Evolutionary conservation across 92 coral and sea anemone species (phyloP).

Genomic region (Bergia puertoricense): DNA sequence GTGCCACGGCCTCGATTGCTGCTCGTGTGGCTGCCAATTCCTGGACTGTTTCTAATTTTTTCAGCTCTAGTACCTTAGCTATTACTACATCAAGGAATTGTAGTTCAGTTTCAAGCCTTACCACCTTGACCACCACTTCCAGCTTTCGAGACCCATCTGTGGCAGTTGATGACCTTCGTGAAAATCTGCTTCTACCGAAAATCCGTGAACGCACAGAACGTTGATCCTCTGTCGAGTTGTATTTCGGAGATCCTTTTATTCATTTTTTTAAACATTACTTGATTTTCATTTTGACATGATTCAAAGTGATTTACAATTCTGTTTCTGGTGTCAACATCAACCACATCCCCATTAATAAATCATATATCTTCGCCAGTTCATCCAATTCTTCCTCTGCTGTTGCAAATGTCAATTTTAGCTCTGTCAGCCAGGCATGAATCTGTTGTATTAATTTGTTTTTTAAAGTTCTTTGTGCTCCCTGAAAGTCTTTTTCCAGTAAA

Average conservation of each 20-base stretch:
- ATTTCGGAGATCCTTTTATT: neutral
- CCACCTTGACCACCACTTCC: neutral
- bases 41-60: neutral
- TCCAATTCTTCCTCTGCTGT: neutral
- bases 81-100: neutral
- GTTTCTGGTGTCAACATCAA: neutral
- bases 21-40: neutral
- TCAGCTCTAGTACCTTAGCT: neutral
- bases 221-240: neutral
- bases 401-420: neutral
- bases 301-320: neutral
- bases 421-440: neutral
- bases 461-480: neutral
- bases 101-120: slow-evolving; percentile 2
- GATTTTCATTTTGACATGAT: neutral
- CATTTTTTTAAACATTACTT: neutral
- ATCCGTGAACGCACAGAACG: neutral
- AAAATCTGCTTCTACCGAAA: neutral
- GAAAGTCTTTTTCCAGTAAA: neutral
- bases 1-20: neutral
- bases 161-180: neutral
- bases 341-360: neutral
- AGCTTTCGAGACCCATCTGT: neutral
- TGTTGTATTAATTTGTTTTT: neutral
- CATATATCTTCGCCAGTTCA: neutral